These are phyloP conservation scores for Temnopleurus reevesii DNA, from an alignment of 53 echinoderm and acorn worm genomes.

Conservation along the genomic window DNA sequence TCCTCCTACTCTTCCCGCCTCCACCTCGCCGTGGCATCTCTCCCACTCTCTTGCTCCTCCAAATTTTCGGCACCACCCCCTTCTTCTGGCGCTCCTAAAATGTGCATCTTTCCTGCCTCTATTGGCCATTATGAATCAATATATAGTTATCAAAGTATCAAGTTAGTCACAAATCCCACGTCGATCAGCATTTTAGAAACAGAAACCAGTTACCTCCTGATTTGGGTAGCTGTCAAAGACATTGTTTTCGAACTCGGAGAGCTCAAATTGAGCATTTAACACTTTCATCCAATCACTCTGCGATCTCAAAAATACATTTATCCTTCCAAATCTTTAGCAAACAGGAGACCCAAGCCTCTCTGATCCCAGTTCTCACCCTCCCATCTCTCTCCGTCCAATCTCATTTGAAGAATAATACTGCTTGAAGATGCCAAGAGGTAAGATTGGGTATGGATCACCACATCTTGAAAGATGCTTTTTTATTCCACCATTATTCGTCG, in stretches of 20 bases:
- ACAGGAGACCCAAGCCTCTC: slow-evolving; percentile 3
- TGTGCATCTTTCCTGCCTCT: too few relatives aligned
- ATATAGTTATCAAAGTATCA: too few relatives aligned
- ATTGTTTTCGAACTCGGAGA: neutral
- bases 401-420: slow-evolving; percentile 7
- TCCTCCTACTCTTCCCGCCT: neutral
- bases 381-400: neutral
- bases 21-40: too few relatives aligned
- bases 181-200: too few relatives aligned
- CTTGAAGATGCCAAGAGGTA: neutral
- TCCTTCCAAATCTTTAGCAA: slow-evolving; percentile 35
- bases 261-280: slow-evolving; percentile 22
- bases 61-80: too few relatives aligned
- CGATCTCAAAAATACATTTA: slow-evolving; percentile 18
- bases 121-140: too few relatives aligned
- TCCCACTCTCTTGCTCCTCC: too few relatives aligned
- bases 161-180: too few relatives aligned
- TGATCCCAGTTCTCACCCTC: slow-evolving; percentile 19
- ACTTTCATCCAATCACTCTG: slow-evolving; percentile 18
- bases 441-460: neutral
- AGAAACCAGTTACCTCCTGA: neutral
- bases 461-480: neutral
- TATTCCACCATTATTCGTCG: too few relatives aligned
- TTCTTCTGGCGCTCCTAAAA: too few relatives aligned
- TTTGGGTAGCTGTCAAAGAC: neutral